Conservation (phyloP, 2,888 invertebrate species). For the Lacanobia oleracea region DNA sequence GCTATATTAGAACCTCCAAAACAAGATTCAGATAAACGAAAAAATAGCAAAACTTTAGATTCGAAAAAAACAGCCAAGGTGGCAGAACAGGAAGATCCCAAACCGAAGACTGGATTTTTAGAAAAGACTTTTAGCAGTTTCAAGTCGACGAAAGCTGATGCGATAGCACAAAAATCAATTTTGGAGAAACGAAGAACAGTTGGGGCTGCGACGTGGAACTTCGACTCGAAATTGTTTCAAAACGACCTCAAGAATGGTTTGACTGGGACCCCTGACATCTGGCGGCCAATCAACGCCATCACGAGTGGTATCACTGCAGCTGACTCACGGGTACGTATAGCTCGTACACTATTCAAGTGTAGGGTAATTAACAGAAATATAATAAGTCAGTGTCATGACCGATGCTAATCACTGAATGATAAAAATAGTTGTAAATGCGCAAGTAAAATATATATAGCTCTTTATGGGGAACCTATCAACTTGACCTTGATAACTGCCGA, state of each 20-base stretch:
- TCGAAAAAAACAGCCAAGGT: constrained; percentile 80
- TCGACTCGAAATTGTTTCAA: constrained; percentile 92
- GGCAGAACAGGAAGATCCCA: constrained; percentile 85
- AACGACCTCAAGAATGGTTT: constrained; percentile 91
- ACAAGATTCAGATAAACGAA: constrained; percentile 81
- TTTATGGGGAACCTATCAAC: constrained; percentile 31
- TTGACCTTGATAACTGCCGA: constrained; percentile 33
- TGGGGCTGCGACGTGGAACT: constrained; percentile 93
- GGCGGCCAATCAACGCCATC: constrained; percentile 92
- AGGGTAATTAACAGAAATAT: constrained; percentile 54
- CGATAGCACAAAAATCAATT: constrained; percentile 85
- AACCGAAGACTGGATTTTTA: constrained; percentile 88
- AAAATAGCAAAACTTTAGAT: constrained; percentile 80
- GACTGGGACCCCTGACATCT: constrained; percentile 93
- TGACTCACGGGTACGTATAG: constrained; percentile 87
- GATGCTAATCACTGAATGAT: constrained; percentile 49
- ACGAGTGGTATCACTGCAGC: constrained; percentile 91
- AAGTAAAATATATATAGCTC: constrained; percentile 30
- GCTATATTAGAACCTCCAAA: constrained; percentile 92
- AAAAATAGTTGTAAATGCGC: constrained; percentile 48
- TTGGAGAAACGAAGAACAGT: constrained; percentile 92
- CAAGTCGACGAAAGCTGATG: constrained; percentile 85
- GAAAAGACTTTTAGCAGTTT: constrained; percentile 88
- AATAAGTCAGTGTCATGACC: constrained; percentile 54
- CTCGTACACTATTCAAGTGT: constrained; percentile 54